Percentiles rank a stretch among this genome's conserved stretches.
phyloP scores from a whole-genome alignment of 2,888 invertebrate species.

The Hipparchia semele region DNA sequence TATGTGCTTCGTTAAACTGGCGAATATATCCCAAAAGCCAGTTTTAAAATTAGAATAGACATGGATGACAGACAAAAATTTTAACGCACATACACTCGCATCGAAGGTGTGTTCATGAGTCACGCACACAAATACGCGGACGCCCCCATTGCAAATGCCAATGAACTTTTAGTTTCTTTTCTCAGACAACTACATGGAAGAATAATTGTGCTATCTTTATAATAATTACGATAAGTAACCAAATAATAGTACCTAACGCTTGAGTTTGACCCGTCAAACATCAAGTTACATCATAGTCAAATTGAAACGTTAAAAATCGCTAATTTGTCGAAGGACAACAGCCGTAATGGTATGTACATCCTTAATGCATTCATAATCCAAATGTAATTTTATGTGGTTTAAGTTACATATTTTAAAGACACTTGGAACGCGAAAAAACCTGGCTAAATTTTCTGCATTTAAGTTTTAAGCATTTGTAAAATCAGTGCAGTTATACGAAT shows the following conservation, averaged over 20 bases:
- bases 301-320: not conserved
- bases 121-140: conserved; percentile 44
- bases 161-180: conserved; percentile 55
- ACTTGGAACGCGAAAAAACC: too few relatives aligned
- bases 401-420: too few relatives aligned
- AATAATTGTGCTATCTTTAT: not conserved
- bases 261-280: not conserved
- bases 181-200: conserved; percentile 38
- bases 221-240: not conserved
- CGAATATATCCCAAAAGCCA: not conserved
- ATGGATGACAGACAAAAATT: conserved; percentile 39
- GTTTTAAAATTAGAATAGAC: conserved; percentile 9
- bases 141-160: conserved; percentile 61
- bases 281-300: not conserved
- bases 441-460: too few relatives aligned
- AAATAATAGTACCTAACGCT: not conserved
- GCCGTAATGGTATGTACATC: not conserved
- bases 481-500: not conserved
- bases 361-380: too few relatives aligned
- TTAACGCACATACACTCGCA: conserved; percentile 32
- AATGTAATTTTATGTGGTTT: too few relatives aligned
- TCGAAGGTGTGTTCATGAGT: conserved; percentile 20
- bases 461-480: not conserved
- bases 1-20: not conserved
- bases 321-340: too few relatives aligned